Base-by-base conservation (phyloP, 2,797 vertebrate species). In the Sebastes matsubarae region DNA sequence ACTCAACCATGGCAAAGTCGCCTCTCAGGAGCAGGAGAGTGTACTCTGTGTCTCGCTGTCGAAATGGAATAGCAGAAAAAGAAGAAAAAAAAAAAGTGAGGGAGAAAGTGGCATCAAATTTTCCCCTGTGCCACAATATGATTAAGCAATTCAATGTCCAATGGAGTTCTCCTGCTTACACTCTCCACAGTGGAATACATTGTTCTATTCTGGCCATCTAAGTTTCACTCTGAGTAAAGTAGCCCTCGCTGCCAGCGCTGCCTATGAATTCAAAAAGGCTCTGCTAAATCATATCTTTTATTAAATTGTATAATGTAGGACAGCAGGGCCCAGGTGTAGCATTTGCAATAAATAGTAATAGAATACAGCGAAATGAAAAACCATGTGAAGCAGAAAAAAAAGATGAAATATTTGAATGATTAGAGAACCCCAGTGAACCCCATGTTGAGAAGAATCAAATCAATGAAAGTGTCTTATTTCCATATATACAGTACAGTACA, bases 131-230 rank as follows among this genome's bases (percentile, higher is more conserved):
- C 63, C 60, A 58, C 77, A 70, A 52, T 63, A 81, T 81, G 81
- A 89, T 88, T 82, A 80, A 82, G 58, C 22, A 77, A 42, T 81
- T 81, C 74, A 36, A 6, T 72, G 71, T 80, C 76, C 25, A 10
- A 50, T 67, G 66, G 59, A 81, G 77, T 79, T 80, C 32, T 79
- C 52, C 65, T 82, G 20, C 27, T 77, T 59, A 46, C 8, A 18
- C 63, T 1, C 60, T 69, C 75, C 72, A 60, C 68, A 24, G 24
- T 71, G 68, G 72, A 72, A 72, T 64, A 65, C 16, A 2, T 10
- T 57, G 46, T 72, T 67, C 36, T 55, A n/a, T 55, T 81, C 81
- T 58, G 85, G 46, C 65, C 72, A 64, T 61, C 77, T 83, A 55
- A 34, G 78, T 70, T 80, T 77, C 79, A 20, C 46, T 66, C 55